These are phyloP conservation scores for Sphaerodactylus townsendi DNA, from an alignment of 2,113 vertebrate species.

Conservation along the genomic window DNA sequence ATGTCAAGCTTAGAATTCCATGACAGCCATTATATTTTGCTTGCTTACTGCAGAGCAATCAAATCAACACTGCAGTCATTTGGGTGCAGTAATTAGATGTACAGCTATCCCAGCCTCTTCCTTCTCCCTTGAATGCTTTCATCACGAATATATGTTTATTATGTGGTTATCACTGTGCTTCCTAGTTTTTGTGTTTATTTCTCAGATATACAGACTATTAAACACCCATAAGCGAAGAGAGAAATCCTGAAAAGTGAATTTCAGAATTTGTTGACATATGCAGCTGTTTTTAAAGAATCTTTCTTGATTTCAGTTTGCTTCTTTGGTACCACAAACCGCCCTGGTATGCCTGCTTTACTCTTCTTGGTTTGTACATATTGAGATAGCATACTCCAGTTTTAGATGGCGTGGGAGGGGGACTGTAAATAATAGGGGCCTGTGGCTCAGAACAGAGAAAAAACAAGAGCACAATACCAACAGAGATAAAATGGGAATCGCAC, in stretches of 20 bases:
- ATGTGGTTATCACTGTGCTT: not conserved
- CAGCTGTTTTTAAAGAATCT: not conserved
- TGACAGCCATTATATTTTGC: constrained; percentile 22
- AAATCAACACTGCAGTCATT: constrained; percentile 21
- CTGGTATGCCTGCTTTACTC: not conserved
- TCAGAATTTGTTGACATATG: not conserved
- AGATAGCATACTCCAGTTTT: not conserved
- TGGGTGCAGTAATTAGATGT: constrained; percentile 16
- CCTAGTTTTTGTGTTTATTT: constrained; percentile 13
- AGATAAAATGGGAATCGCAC: constrained; percentile 27
- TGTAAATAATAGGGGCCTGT: not conserved
- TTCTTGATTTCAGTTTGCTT: not conserved
- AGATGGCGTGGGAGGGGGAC: not conserved
- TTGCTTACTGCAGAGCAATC: constrained; percentile 9
- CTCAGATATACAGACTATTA: not conserved
- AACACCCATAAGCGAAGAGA: not conserved
- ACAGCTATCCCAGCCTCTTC: not conserved
- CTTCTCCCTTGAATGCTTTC: not conserved
- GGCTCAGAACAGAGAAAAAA: constrained; percentile 22
- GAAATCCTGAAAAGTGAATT: not conserved
- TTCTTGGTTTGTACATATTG: not conserved
- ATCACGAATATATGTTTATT: not conserved
- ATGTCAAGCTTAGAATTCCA: constrained; percentile 19
- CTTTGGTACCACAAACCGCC: not conserved
- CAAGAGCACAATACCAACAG: constrained; percentile 19